Base-by-base conservation (phyloP, 2,113 vertebrate genomes). In the Dasyprocta punctata region DNA sequence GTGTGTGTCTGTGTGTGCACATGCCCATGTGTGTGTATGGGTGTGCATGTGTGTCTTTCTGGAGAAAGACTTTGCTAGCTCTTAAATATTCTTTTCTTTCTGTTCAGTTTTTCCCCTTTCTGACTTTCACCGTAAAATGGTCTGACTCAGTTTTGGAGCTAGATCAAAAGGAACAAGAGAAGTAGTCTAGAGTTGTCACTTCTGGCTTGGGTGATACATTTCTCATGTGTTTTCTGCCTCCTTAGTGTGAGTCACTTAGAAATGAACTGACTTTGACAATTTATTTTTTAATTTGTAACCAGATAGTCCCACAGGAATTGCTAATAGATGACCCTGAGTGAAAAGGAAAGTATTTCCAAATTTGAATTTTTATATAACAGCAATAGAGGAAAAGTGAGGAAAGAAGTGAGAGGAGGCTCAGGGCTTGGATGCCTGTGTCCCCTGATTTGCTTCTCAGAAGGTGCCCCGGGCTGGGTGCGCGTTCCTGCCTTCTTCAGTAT, bases 211-310 rank as follows among this genome's bases (percentile, higher is more conserved):
- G 63, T 38, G 41, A 38, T 73, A 7, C 11, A 54, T 82, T 85
- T 44, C 44, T 69, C 44, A 3, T 22, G 33, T 67, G 60, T 60
- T 83, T 49, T 47, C 9, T 36, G 5, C 65, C 4, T 26, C 28
- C 4, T 80, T 58, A 49, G 41, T 52, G 60, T 69, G 90, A 90
- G 78, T 89, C 54, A 71, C n/a, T 73, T 56, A n/a, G 67, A 89
- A 91, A 89, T 52, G 71, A 75, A 65, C 12, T 54, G 58, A 41
- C 24, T 86, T 78, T 38, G 63, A 22, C 52, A 56, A 47, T 60
- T 81, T 60, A 91, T 44, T 94, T 73, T 95, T 90, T 89, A 49
- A 12, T 38, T 82, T 60, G 7, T 78, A 91, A 60, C 75, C 67
- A 56, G 20, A 28, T 69, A 30, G 41, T 7, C 38, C 5, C 36